These are phyloP conservation scores for Catostomus latipinnis DNA, from an alignment of 2,797 vertebrate species.

Conservation along the genomic window DNA sequence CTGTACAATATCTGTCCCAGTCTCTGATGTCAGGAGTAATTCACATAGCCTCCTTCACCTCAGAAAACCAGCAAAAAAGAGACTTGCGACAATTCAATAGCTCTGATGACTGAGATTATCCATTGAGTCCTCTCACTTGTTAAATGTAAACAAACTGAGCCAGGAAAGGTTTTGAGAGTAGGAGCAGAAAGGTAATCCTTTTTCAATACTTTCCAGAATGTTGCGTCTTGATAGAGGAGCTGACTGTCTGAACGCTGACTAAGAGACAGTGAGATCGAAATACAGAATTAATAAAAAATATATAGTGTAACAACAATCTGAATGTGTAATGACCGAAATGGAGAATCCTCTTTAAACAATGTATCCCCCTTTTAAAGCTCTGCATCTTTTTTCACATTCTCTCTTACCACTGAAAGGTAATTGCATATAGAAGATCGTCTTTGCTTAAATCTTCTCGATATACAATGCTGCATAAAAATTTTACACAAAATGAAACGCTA, in stretches of 20 bases:
- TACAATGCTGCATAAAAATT: too few species aligned
- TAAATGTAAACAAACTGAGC: background rate
- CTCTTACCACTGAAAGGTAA: too few species aligned
- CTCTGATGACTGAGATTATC: constrained; percentile 8
- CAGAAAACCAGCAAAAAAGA: constrained; percentile 1
- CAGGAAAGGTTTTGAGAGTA: background rate
- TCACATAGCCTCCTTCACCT: constrained; percentile 21
- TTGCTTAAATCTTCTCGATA: too few species aligned
- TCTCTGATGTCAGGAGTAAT: constrained; percentile 6
- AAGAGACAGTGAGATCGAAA: background rate
- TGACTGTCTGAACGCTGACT: background rate
- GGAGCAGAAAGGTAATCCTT: background rate
- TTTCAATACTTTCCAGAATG: background rate
- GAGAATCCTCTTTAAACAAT: too few species aligned
- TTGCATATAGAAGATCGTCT: too few species aligned
- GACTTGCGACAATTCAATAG: background rate
- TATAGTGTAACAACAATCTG: too few species aligned
- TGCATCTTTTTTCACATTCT: too few species aligned
- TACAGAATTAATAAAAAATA: background rate
- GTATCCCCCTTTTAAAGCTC: too few species aligned
- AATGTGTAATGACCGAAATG: too few species aligned
- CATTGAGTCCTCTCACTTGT: background rate
- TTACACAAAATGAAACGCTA: too few species aligned
- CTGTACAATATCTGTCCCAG: background rate
- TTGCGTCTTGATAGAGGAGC: background rate